phyloP scores from a whole-genome alignment of 2,113 vertebrate species.

The Pygoscelis adeliae region DNA sequence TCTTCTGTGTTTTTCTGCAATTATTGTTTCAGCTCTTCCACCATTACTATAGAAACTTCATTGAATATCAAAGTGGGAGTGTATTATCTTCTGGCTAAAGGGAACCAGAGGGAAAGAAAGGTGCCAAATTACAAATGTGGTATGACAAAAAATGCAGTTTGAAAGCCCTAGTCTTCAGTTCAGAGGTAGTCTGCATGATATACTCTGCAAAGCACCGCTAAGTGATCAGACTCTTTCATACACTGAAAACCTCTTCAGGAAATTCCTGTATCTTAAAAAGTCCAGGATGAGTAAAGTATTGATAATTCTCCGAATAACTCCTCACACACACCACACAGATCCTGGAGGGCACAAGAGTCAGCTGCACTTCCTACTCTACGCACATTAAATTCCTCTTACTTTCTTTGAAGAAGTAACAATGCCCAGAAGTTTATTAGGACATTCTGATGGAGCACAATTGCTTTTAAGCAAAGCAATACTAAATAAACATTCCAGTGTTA shows the following conservation, averaged over 20 bases:
- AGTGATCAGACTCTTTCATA: not conserved
- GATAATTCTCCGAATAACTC: not conserved
- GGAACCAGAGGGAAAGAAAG: not conserved
- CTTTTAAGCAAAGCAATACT: conserved; percentile 13
- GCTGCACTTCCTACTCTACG: not conserved
- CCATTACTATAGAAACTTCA: not conserved
- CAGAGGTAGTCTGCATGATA: not conserved
- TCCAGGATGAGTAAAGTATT: not conserved
- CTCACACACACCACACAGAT: not conserved
- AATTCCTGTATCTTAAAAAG: not conserved
- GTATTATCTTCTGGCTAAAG: not conserved
- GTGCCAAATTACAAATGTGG: not conserved
- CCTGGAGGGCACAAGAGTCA: not conserved
- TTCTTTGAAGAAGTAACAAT: conserved; percentile 63
- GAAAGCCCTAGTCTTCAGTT: not conserved
- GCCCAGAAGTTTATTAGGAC: conserved; percentile 59
- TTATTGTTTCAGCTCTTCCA: not conserved
- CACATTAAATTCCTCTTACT: not conserved
- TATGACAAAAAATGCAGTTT: not conserved
- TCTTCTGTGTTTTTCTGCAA: not conserved
- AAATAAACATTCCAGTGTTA: conserved; percentile 53
- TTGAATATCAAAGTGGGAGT: not conserved
- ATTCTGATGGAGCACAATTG: conserved; percentile 32
- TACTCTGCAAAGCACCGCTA: not conserved
- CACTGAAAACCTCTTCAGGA: not conserved